Percentiles rank a stretch among this genome's conserved stretches.
Evolutionary conservation across 2,888 invertebrate genomes (phyloP).

Genomic region (Cantharis nigra): DNA sequence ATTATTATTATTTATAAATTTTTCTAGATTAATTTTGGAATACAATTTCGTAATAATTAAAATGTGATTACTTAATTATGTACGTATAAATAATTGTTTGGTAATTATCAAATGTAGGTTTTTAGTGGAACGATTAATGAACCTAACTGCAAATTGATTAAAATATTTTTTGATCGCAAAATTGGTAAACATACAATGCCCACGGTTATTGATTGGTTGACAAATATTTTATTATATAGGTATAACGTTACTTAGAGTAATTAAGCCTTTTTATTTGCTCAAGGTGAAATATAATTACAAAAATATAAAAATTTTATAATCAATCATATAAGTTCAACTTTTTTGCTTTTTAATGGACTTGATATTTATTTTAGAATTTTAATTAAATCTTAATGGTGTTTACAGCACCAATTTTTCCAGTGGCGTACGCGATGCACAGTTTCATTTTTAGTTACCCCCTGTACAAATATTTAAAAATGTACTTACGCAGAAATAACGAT

Average conservation of each 20-base stretch:
- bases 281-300: constrained; percentile 1
- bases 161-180: neutral
- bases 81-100: neutral
- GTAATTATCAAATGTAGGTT: neutral
- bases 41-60: neutral
- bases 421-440: neutral
- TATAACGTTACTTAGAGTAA: neutral
- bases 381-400: neutral
- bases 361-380: neutral
- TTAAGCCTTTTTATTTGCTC: neutral
- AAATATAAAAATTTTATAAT: neutral
- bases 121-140: neutral
- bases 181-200: neutral
- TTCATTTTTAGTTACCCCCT: too few species aligned
- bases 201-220: neutral
- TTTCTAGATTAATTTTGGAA: neutral
- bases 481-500: neutral
- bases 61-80: neutral
- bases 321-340: neutral
- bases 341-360: neutral
- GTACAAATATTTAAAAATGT: neutral
- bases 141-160: neutral
- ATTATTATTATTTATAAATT: neutral
- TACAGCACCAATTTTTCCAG: neutral
- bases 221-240: neutral